Evolutionary conservation across 2,888 invertebrate genomes (phyloP).

Genomic region (Mechanitis messenoides): DNA sequence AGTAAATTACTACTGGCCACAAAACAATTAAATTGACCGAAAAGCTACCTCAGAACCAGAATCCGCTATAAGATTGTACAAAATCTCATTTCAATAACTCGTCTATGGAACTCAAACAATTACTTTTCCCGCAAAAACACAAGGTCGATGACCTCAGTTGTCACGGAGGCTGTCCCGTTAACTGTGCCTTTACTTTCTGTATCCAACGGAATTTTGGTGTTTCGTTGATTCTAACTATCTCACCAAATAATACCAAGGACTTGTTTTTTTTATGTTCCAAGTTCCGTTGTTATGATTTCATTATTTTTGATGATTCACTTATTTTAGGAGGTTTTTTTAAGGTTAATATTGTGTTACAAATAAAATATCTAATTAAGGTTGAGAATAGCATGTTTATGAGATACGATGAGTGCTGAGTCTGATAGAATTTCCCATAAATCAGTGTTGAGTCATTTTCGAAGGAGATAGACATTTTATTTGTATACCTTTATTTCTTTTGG

Average conservation of each 20-base stretch:
- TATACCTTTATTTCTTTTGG: no score
- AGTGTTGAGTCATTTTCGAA: conserved; percentile 1
- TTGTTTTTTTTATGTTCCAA: background rate
- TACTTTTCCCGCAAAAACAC: conserved; percentile 4
- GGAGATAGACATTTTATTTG: no score
- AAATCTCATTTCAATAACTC: conserved; percentile 1
- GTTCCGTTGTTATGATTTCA: no score
- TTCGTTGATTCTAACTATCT: conserved; percentile 15
- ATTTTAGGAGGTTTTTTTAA: no score
- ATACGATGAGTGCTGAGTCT: background rate
- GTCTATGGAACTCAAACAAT: conserved; percentile 4
- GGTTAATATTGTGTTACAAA: no score
- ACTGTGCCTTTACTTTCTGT: conserved; percentile 52
- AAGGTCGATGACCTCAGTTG: conserved; percentile 38
- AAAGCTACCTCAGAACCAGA: background rate
- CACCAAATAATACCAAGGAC: background rate
- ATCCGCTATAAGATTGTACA: background rate
- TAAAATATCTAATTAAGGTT: no score
- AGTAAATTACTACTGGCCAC: background rate
- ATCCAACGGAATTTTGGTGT: conserved; percentile 31
- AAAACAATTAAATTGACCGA: background rate
- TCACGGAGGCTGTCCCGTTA: conserved; percentile 44
- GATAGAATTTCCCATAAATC: conserved; percentile 2
- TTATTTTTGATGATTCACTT: no score
- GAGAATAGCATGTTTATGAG: no score